Percentiles rank a stretch among this genome's conserved stretches.
Conservation (phyloP, 2,797 vertebrate genomes). For the Xenopus petersii region DNA sequence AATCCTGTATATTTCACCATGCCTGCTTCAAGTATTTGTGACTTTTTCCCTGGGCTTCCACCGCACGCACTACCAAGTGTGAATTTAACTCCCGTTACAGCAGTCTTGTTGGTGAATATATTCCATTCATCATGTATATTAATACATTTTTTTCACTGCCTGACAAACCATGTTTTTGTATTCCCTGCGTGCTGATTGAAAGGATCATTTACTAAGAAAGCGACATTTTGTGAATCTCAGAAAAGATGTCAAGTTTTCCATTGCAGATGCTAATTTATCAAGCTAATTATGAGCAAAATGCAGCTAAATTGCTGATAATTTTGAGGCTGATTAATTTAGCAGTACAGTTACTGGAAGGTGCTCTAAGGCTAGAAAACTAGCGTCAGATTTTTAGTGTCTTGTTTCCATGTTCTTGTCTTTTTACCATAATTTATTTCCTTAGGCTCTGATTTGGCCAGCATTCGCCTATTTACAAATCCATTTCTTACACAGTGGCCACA, state of each 20-base stretch:
- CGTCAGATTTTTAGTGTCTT: constrained; percentile 42
- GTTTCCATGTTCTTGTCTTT: constrained; percentile 53
- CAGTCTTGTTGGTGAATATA: constrained; percentile 43
- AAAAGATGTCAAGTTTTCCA: constrained; percentile 71
- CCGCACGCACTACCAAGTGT: too few relatives aligned
- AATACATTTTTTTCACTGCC: constrained; percentile 55
- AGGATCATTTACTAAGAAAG: constrained; percentile 63
- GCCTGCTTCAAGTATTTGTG: too few relatives aligned
- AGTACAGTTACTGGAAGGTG: constrained; percentile 62
- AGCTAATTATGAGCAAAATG: constrained; percentile 74
- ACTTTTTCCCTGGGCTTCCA: too few relatives aligned
- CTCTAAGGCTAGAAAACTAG: constrained; percentile 62
- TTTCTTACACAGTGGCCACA: background rate
- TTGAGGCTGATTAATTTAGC: constrained; percentile 69
- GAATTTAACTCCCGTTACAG: too few relatives aligned
- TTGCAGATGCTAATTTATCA: constrained; percentile 74
- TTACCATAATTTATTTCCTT: background rate
- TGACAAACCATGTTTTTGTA: constrained; percentile 65
- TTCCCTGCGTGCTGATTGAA: constrained; percentile 62
- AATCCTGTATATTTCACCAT: too few relatives aligned
- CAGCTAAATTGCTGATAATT: constrained; percentile 72
- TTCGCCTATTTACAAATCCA: background rate
- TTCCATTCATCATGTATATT: constrained; percentile 50
- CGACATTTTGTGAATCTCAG: constrained; percentile 59
- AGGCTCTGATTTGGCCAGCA: constrained; percentile 1